A percentile compares a stretch with the other conserved stretches of the same genome.
Conservation (phyloP, 2,113 vertebrate genomes). For the Martes martes region DNA sequence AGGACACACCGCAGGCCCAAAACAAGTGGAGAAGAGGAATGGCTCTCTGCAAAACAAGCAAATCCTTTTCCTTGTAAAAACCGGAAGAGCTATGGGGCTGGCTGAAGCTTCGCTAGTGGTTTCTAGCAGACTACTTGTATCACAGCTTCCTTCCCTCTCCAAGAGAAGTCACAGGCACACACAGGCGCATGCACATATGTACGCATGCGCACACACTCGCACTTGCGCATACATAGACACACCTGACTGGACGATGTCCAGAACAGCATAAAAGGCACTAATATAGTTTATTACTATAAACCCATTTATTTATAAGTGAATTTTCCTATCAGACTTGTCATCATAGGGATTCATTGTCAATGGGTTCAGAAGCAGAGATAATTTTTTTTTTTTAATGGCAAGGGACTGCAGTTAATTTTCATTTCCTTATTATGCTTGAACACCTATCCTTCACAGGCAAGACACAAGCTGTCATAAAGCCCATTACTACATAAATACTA, state of each 20-base stretch:
- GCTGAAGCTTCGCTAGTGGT: not conserved
- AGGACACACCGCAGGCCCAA: rapidly evolving
- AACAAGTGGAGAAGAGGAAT: not conserved
- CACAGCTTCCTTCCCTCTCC: not conserved
- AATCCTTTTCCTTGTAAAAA: not conserved
- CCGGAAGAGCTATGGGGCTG: not conserved
- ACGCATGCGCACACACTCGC: not conserved
- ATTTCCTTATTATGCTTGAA: not conserved
- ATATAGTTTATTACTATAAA: not conserved
- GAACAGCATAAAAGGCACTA: not conserved
- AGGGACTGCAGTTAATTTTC: not conserved
- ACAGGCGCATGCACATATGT: not conserved
- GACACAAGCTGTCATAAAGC: not conserved
- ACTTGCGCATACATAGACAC: not conserved
- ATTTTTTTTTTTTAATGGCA: not conserved
- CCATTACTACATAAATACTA: not conserved
- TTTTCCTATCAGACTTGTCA: not conserved
- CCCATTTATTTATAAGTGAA: not conserved
- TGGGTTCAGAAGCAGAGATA: not conserved
- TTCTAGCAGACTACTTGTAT: not conserved
- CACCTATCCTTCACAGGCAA: not conserved
- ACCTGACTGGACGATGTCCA: too few species aligned
- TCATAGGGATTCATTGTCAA: not conserved
- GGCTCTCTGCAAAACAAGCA: not conserved
- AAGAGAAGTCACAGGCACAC: not conserved